Percentiles rank a stretch among this genome's conserved stretches.
Conservation (phyloP, 2,797 vertebrate genomes). For the Danio tinwini region DNA sequence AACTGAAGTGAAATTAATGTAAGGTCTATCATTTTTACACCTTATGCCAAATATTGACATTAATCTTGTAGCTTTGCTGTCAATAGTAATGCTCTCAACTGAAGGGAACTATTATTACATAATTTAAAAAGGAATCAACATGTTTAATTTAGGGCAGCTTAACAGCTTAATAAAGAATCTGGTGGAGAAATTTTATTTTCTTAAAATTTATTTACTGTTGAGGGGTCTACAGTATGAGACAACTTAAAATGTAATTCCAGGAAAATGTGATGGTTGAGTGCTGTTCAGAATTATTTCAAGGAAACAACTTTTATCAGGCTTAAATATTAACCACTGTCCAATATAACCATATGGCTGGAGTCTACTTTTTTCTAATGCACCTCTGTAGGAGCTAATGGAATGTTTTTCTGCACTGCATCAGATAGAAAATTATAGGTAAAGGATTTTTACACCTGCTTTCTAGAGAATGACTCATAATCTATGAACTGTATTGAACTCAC, state of each 20-base stretch:
- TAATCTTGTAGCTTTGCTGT: not conserved
- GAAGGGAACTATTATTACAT: too few species aligned
- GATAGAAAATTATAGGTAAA: not conserved
- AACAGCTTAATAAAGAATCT: conserved; percentile 11
- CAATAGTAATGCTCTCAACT: not conserved
- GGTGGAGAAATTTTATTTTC: too few species aligned
- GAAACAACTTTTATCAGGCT: conserved; percentile 6
- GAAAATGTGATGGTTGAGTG: not conserved
- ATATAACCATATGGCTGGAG: not conserved
- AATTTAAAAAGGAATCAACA: not conserved
- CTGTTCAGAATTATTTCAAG: not conserved
- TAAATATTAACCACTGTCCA: conserved; percentile 5
- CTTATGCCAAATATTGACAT: not conserved
- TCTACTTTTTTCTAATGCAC: not conserved
- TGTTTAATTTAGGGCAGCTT: not conserved
- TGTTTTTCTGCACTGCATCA: not conserved
- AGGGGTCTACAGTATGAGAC: not conserved
- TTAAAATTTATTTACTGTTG: not conserved
- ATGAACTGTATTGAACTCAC: not conserved
- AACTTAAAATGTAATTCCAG: not conserved
- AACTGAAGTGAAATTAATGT: not conserved
- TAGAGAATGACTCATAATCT: not conserved
- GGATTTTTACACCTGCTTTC: not conserved
- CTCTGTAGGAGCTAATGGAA: not conserved
- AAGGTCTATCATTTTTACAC: not conserved